phyloP scores from a whole-genome alignment of 2,797 vertebrate species.

The Geotrypetes seraphini region DNA sequence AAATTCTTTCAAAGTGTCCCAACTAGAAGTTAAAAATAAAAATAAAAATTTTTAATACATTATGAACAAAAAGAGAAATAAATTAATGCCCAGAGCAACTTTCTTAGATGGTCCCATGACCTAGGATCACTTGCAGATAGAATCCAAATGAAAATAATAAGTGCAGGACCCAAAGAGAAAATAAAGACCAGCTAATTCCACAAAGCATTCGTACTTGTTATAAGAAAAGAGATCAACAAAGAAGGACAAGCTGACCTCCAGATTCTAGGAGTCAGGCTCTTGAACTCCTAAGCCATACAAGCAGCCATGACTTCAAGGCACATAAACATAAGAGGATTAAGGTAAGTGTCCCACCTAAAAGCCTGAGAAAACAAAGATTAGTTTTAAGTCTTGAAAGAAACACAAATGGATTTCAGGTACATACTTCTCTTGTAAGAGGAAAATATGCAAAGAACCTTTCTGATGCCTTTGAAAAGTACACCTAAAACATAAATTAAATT shows the following conservation, averaged over 20 bases:
- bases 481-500: slow-evolving; percentile 1
- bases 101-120: neutral
- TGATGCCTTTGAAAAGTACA: slow-evolving; percentile 19
- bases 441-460: slow-evolving; percentile 21
- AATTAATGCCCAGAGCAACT: too few species aligned
- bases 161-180: neutral
- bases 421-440: slow-evolving; percentile 16
- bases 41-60: too few species aligned
- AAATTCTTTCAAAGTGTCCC: too few species aligned
- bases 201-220: slow-evolving; percentile 17
- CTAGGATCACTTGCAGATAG: neutral
- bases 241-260: slow-evolving; percentile 56
- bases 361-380: slow-evolving; percentile 55
- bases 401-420: slow-evolving; percentile 33
- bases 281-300: slow-evolving; percentile 54
- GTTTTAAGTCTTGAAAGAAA: slow-evolving; percentile 47
- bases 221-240: slow-evolving; percentile 18
- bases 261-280: slow-evolving; percentile 46
- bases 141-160: slow-evolving; percentile 1
- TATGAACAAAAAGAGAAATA: too few species aligned
- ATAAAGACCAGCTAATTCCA: slow-evolving; percentile 16
- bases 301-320: slow-evolving; percentile 46
- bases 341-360: slow-evolving; percentile 53
- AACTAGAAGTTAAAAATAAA: too few species aligned
- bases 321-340: slow-evolving; percentile 57